A percentile compares a stretch with the other conserved stretches of the same genome.
Conservation (phyloP, 2,797 vertebrate species). For the Aratinga solstitialis region DNA sequence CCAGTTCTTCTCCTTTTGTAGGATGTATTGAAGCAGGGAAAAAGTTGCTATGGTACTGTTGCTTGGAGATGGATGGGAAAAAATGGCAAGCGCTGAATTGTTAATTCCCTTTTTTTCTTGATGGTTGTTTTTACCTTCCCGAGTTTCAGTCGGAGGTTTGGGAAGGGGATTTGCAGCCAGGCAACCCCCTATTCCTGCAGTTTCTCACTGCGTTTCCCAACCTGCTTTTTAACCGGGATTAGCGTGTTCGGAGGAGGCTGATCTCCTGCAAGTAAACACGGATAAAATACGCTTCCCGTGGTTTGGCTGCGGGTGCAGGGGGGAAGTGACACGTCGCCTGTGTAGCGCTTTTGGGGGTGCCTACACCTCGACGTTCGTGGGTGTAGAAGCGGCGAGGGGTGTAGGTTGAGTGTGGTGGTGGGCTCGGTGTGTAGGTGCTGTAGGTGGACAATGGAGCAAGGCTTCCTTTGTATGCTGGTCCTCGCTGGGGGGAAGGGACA, state of each 20-base stretch:
- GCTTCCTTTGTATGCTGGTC: constrained; percentile 74
- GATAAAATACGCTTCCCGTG: neutral
- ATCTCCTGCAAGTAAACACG: neutral
- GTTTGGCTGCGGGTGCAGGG: neutral
- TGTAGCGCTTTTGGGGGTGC: neutral
- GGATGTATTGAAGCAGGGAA: constrained; percentile 53
- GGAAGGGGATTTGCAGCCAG: neutral
- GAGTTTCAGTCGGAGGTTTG: neutral
- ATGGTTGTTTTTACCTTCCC: neutral
- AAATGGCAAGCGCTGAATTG: constrained; percentile 48
- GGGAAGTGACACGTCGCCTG: neutral
- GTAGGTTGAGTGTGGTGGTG: neutral
- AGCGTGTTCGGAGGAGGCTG: neutral
- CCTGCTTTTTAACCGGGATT: neutral
- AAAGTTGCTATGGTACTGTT: constrained; percentile 86
- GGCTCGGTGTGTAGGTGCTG: neutral
- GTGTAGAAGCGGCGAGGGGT: neutral
- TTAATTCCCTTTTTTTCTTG: constrained; percentile 5
- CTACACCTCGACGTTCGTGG: neutral
- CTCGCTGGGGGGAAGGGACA: constrained; percentile 71
- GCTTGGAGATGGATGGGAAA: constrained; percentile 73
- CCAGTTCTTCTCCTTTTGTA: neutral
- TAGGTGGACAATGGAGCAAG: constrained; percentile 70
- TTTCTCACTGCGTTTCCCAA: neutral
- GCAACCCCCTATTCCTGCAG: neutral